Evolutionary conservation across 2,888 invertebrate genomes (phyloP), one percentile per base, ranked within the genome.

Genomic region (Agyllia agylla): DNA sequence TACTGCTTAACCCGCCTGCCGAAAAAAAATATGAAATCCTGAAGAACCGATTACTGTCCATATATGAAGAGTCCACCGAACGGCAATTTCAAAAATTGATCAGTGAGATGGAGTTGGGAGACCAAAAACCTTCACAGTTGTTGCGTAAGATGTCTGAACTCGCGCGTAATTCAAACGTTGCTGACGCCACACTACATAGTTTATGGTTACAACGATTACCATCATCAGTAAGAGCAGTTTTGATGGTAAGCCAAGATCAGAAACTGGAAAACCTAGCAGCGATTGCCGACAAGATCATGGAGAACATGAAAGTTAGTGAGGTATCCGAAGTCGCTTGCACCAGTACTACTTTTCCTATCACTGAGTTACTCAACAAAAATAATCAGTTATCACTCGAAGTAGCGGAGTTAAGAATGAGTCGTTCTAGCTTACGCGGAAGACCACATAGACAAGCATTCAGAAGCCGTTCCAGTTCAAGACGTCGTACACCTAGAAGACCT

Each of bases 21-120:
- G 78, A 78, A 17, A 78, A 78, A 35, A 78, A 78, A 24, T 78
- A 78, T 30, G 35, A 35, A 38, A 24, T 24, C 8, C 20, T 78
- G 35, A 78, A 78, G 38, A 78, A 78, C 38, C 35, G 78, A 20
- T 38, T 78, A 20, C 78, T 78, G 35, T 38, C 78, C 11, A 38
- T 38, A 15, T 78, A 78, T 35, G 78, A 78, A 78, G 78, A 78
- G 30, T 38, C 35, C 24, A 35, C 78, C 20, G 78, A 78, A 38
- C 78, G 78, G 11, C 78, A 78, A 38, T 78, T 78, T 78, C 78
- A 78, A 38, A 78, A 78, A 24, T 78, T 78, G 24, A 78, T 70
- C 24, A 70, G 77, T 11, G 77, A 77, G 77, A 77, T 77, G 33
- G 77, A 77, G 17, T 77, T 77, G 24, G 77, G 77, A 30, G 30